A percentile compares a stretch with the other conserved stretches of the same genome.
phyloP scores from a whole-genome alignment of 2,888 invertebrate genomes.

The Ormyrus nitidulus region DNA sequence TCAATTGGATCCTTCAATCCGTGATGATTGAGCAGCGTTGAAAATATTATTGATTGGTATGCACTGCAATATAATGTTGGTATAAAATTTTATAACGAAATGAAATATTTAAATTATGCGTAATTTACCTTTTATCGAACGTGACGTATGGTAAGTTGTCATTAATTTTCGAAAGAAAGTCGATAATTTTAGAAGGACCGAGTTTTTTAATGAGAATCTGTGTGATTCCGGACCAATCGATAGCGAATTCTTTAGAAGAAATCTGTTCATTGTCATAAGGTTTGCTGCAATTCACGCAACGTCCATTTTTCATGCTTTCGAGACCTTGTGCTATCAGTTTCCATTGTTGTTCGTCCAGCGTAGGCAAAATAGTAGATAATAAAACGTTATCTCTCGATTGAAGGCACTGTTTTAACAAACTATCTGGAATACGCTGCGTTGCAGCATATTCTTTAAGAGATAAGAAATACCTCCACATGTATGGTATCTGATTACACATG shows the following conservation, averaged over 20 bases:
- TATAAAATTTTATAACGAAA: constrained; percentile 9
- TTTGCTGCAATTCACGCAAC: constrained; percentile 81
- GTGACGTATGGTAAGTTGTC: constrained; percentile 78
- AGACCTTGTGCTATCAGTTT: constrained; percentile 78
- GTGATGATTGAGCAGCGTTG: constrained; percentile 68
- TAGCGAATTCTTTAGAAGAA: constrained; percentile 75
- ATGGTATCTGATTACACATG: constrained; percentile 80
- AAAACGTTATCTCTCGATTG: constrained; percentile 80
- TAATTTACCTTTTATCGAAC: constrained; percentile 78
- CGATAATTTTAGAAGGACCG: constrained; percentile 79
- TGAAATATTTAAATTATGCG: constrained; percentile 13
- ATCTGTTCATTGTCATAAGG: constrained; percentile 59
- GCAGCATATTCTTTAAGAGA: constrained; percentile 67
- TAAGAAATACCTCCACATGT: constrained; percentile 80
- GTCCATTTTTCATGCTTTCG: constrained; percentile 78
- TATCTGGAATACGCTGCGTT: constrained; percentile 68
- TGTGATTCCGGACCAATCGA: constrained; percentile 81
- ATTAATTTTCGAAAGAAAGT: constrained; percentile 78
- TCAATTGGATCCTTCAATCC: constrained; percentile 67
- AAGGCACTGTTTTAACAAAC: constrained; percentile 78
- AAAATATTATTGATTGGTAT: constrained; percentile 70
- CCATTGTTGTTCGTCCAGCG: constrained; percentile 80
- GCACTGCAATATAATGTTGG: constrained; percentile 61
- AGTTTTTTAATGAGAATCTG: constrained; percentile 80
- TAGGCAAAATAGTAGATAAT: constrained; percentile 77